Evolutionary conservation across 2,113 vertebrate species (phyloP).

Genomic region (Sturnira hondurensis): DNA sequence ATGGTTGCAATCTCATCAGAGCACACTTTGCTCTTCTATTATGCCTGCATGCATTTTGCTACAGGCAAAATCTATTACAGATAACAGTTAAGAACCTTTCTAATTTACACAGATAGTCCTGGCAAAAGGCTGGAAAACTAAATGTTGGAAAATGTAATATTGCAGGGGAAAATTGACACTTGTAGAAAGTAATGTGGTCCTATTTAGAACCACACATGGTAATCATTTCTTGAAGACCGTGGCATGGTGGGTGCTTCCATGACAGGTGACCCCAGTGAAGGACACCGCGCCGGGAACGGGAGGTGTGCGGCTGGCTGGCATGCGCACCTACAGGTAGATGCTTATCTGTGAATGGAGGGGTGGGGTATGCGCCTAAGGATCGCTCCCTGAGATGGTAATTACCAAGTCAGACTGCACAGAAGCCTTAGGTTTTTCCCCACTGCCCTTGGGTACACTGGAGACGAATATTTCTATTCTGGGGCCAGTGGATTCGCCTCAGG

Average conservation of each 20-base stretch:
- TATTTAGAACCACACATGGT: constrained; percentile 75
- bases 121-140: constrained; percentile 82
- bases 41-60: constrained; percentile 89
- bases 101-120: constrained; percentile 87
- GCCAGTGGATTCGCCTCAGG: constrained; percentile 4
- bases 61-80: constrained; percentile 90
- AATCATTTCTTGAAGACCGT: constrained; percentile 78
- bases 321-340: constrained; percentile 75
- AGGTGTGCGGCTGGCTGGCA: constrained; percentile 58
- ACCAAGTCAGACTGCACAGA: constrained; percentile 52
- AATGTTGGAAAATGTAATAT: constrained; percentile 85
- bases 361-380: constrained; percentile 76
- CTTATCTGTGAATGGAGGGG: constrained; percentile 75
- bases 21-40: constrained; percentile 90
- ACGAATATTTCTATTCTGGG: constrained; percentile 55
- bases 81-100: constrained; percentile 89
- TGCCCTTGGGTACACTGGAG: constrained; percentile 42
- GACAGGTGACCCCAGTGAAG: constrained; percentile 73
- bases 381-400: constrained; percentile 75
- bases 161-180: constrained; percentile 81
- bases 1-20: constrained; percentile 89
- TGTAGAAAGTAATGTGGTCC: constrained; percentile 76
- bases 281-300: constrained; percentile 56
- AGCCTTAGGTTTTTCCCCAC: constrained; percentile 73
- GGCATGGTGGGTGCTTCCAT: constrained; percentile 60